Conservation (phyloP, 2,888 invertebrate species). For the Cactoblastis cactorum region DNA sequence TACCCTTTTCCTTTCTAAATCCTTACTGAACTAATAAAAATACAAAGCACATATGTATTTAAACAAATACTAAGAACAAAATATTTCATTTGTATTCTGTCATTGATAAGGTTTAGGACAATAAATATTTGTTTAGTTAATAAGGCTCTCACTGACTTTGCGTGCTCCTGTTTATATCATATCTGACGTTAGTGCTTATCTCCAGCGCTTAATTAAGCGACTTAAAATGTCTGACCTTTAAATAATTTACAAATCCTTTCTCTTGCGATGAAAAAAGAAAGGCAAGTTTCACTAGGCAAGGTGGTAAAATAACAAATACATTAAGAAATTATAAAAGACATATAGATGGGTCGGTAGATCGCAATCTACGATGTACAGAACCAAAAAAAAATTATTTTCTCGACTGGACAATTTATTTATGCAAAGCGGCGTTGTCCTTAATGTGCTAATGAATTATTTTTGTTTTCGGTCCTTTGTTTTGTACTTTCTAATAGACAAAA, state of each 20-base stretch:
- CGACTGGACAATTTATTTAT: slow-evolving; percentile 10
- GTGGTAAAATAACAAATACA: not conserved
- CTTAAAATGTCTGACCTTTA: not conserved
- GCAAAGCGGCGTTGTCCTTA: slow-evolving; percentile 15
- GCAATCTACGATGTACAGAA: not conserved
- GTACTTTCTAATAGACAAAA: slow-evolving; percentile 9
- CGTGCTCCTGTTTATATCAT: not conserved
- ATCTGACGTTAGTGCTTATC: not conserved
- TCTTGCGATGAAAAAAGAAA: not conserved
- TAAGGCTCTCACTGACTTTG: slow-evolving; percentile 2
- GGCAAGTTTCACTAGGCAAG: too few relatives aligned
- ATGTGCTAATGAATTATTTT: slow-evolving; percentile 27
- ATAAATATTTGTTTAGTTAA: slow-evolving; percentile 1
- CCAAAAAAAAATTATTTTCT: slow-evolving; percentile 8
- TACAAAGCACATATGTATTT: not conserved
- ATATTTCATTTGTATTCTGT: slow-evolving; percentile 3
- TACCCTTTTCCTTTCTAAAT: too few relatives aligned
- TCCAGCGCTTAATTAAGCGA: not conserved
- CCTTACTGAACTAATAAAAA: not conserved
- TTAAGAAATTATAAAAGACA: not conserved
- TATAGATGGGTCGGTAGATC: not conserved
- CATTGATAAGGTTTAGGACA: not conserved
- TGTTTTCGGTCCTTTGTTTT: slow-evolving; percentile 14
- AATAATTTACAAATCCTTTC: not conserved
- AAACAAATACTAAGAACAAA: not conserved